A percentile compares a stretch with the other conserved stretches of the same genome.
These are phyloP conservation scores for Nasonia giraulti DNA, from an alignment of 1,140 invertebrate species.

Conservation along the genomic window DNA sequence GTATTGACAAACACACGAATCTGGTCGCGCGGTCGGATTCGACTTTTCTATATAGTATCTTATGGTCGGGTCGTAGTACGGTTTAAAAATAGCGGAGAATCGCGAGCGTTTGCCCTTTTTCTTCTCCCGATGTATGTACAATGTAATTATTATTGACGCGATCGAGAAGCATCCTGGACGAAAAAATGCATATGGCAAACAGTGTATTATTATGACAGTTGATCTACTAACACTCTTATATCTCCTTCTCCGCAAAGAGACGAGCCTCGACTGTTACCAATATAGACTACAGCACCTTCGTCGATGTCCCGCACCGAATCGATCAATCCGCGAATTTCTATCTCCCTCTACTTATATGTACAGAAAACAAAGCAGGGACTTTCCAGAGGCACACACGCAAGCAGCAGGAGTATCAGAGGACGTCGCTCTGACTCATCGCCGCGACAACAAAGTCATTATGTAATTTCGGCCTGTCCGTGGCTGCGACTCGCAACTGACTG, in stretches of 20 bases:
- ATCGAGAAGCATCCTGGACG: not conserved
- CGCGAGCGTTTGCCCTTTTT: not conserved
- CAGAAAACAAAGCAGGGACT: not conserved
- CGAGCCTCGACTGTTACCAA: not conserved
- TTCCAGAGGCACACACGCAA: not conserved
- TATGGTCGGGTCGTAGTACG: not conserved
- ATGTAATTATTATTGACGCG: not conserved
- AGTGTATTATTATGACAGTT: not conserved
- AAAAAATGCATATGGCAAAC: not conserved
- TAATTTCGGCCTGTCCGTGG: constrained; percentile 8
- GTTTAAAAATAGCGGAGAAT: constrained; percentile 10
- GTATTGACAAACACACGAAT: not conserved
- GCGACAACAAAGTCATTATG: constrained; percentile 20
- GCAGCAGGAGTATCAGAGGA: not conserved
- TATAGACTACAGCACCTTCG: not conserved
- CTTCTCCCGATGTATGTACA: not conserved
- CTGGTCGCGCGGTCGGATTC: no score
- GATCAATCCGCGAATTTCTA: not conserved
- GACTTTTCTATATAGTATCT: not conserved
- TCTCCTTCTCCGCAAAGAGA: not conserved
- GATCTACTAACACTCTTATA: not conserved
- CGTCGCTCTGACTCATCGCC: constrained; percentile 24
- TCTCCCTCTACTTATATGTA: not conserved
- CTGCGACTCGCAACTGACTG: constrained; percentile 1
- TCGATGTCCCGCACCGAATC: not conserved